A percentile compares a stretch with the other conserved stretches of the same genome.
Conservation (phyloP, 2,888 invertebrate species). For the Brachynemurus nebulosus region DNA sequence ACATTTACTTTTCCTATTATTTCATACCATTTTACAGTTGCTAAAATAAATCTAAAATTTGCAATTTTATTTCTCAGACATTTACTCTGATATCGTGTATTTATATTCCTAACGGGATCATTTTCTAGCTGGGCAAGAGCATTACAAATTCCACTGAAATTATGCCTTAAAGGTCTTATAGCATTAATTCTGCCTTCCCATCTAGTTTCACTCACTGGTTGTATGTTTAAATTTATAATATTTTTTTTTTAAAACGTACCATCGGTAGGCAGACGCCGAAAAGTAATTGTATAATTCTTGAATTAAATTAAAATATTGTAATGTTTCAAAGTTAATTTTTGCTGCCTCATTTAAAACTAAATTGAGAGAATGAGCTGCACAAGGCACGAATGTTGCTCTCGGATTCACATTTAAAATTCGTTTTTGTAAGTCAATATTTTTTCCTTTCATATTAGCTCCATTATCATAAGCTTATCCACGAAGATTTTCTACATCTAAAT, state of each 20-base stretch:
- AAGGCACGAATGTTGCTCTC: conserved; percentile 21
- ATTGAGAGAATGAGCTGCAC: conserved; percentile 20
- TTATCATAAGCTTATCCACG: conserved; percentile 18
- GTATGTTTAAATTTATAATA: conserved; percentile 15
- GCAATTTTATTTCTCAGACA: no score
- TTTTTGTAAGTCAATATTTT: conserved; percentile 18
- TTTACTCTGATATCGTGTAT: no score
- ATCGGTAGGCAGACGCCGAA: conserved; percentile 16
- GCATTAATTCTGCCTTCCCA: conserved; percentile 17
- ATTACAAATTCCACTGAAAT: conserved; percentile 16
- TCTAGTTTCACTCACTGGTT: conserved; percentile 16
- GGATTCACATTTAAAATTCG: conserved; percentile 17
- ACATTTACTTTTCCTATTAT: no score
- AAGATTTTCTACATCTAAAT: conserved; percentile 11
- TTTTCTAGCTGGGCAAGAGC: conserved; percentile 8
- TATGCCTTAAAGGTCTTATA: conserved; percentile 14
- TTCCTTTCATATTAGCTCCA: conserved; percentile 18
- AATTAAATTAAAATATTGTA: conserved; percentile 18
- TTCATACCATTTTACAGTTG: no score
- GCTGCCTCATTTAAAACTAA: conserved; percentile 20
- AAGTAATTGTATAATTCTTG: conserved; percentile 20
- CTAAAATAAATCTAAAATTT: no score
- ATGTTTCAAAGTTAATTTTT: conserved; percentile 12
- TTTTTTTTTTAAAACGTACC: conserved; percentile 15
- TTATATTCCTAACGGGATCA: no score